Conservation (phyloP, 2,888 invertebrate species). For the Omphaloscelis lunosa region DNA sequence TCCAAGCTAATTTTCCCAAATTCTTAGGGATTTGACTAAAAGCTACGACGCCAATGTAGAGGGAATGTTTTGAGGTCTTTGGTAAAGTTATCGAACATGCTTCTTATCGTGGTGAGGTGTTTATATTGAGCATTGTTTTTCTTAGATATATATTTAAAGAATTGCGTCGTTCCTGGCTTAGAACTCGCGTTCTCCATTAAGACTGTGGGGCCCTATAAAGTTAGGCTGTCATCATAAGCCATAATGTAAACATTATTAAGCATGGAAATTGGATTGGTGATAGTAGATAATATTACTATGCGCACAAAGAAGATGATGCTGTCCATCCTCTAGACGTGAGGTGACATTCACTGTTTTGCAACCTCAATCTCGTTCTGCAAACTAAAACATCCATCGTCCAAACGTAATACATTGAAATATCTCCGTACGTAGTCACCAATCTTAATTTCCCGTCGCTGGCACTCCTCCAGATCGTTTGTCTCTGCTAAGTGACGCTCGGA, state of each 20-base stretch:
- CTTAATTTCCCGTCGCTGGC: constrained; percentile 67
- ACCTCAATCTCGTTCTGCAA: constrained; percentile 21
- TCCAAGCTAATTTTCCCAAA: neutral
- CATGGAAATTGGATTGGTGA: neutral
- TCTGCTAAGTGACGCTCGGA: constrained; percentile 66
- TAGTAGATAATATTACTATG: neutral
- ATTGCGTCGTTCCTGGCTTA: neutral
- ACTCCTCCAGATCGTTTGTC: constrained; percentile 65
- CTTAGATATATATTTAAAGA: neutral
- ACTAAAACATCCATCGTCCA: constrained; percentile 46
- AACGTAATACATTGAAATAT: constrained; percentile 60
- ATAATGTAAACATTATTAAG: neutral
- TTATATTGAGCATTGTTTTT: neutral
- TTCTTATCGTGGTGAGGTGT: neutral
- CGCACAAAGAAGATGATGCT: neutral
- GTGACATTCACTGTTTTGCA: constrained; percentile 1
- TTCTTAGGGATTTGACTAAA: neutral
- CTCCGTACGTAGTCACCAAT: constrained; percentile 60
- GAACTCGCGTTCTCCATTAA: neutral
- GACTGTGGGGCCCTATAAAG: too few species aligned
- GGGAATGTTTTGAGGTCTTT: neutral
- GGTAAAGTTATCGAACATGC: neutral
- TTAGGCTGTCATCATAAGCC: neutral
- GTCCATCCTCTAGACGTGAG: neutral
- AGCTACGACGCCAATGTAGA: neutral